phyloP scores from a whole-genome alignment of 2,888 invertebrate genomes.

The Agrochola circellaris region DNA sequence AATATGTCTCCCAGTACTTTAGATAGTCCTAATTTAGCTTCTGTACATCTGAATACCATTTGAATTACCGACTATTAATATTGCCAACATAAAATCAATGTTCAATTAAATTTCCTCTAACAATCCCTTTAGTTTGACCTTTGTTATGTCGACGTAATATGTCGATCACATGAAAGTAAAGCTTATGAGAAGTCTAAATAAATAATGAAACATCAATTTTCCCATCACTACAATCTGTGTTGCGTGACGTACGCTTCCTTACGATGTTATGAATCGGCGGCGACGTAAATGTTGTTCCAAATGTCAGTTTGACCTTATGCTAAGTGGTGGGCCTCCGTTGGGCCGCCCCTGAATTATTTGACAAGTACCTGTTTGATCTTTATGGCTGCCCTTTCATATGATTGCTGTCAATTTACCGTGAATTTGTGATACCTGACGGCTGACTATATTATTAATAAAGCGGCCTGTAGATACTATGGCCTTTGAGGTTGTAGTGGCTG shows the following conservation, averaged over 20 bases:
- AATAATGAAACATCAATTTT: constrained; percentile 31
- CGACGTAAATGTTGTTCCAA: constrained; percentile 85
- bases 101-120: not conserved
- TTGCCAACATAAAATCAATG: not conserved
- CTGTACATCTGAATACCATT: not conserved
- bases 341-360: constrained; percentile 83
- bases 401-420: constrained; percentile 82
- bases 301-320: constrained; percentile 90
- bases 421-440: constrained; percentile 68
- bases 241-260: constrained; percentile 80
- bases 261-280: constrained; percentile 80
- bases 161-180: not conserved
- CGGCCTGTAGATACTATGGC: constrained; percentile 7
- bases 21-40: no score
- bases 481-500: not conserved
- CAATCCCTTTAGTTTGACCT: not conserved
- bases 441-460: constrained; percentile 41
- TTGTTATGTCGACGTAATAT: not conserved
- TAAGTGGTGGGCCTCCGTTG: constrained; percentile 78
- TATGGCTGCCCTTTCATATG: constrained; percentile 84
- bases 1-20: no score
- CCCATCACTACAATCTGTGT: constrained; percentile 75
- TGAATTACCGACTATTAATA: not conserved
- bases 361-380: constrained; percentile 84
- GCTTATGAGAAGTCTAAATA: constrained; percentile 17